Percentiles rank a stretch among this genome's conserved stretches.
Evolutionary conservation across 2,888 invertebrate species (phyloP).

Genomic region (Synanthedon tipuliformis): DNA sequence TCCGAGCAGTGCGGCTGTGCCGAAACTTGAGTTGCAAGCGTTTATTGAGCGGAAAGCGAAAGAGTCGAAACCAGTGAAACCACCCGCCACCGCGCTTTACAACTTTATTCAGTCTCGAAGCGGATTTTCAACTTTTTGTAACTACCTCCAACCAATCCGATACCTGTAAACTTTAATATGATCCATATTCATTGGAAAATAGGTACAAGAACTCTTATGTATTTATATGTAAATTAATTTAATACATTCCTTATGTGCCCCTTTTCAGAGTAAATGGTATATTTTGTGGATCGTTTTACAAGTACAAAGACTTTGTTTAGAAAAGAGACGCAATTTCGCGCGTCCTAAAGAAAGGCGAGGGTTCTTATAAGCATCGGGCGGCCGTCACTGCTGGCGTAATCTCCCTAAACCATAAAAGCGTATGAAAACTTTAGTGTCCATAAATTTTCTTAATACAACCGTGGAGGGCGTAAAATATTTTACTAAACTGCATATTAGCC

Average conservation of each 20-base stretch:
- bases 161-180: too few relatives aligned
- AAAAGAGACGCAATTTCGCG: slow-evolving; percentile 33
- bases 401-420: slow-evolving; percentile 51
- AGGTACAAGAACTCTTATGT: too few relatives aligned
- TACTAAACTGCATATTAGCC: slow-evolving; percentile 21
- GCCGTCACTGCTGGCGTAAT: slow-evolving; percentile 38
- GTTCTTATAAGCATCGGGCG: slow-evolving; percentile 39
- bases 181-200: too few relatives aligned
- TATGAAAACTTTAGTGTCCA: slow-evolving; percentile 56
- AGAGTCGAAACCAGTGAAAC: slow-evolving; percentile 8
- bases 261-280: background rate
- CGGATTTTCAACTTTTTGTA: slow-evolving; percentile 16
- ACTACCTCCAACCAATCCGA: slow-evolving; percentile 9
- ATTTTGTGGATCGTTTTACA: slow-evolving; percentile 22
- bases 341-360: slow-evolving; percentile 27
- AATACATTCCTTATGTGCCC: background rate
- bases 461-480: slow-evolving; percentile 27
- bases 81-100: slow-evolving; percentile 12
- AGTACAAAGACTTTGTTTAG: slow-evolving; percentile 26
- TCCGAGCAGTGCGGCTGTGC: slow-evolving; percentile 15
- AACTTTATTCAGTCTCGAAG: slow-evolving; percentile 27
- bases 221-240: too few relatives aligned
- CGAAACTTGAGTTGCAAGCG: slow-evolving; percentile 23
- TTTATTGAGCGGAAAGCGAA: slow-evolving; percentile 40
- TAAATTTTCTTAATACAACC: slow-evolving; percentile 52